A percentile compares a stretch with the other conserved stretches of the same genome.
Conservation (phyloP, 2,797 vertebrate species). For the Anabas testudineus region DNA sequence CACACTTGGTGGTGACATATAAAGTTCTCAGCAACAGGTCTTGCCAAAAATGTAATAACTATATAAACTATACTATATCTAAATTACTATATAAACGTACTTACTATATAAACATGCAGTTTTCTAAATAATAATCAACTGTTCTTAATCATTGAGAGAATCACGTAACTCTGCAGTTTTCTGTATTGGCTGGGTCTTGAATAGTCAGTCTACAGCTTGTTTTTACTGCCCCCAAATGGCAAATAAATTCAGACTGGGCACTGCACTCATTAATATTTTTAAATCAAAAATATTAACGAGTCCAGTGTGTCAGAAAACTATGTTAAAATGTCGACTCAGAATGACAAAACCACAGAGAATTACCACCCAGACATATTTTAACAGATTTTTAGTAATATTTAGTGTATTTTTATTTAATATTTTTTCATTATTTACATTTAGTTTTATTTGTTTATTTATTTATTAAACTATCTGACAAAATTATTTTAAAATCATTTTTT, state of each 20-base stretch:
- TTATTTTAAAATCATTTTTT: too few relatives aligned
- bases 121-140: too few relatives aligned
- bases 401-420: too few relatives aligned
- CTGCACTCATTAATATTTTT: background rate
- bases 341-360: too few relatives aligned
- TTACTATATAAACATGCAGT: background rate
- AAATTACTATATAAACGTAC: slow-evolving; percentile 11
- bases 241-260: background rate
- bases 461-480: too few relatives aligned
- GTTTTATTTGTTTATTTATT: too few relatives aligned
- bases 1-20: slow-evolving; percentile 34
- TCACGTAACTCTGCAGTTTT: background rate
- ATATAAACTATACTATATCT: slow-evolving; percentile 1
- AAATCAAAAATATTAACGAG: too few relatives aligned
- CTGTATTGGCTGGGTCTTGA: background rate
- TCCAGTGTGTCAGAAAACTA: background rate
- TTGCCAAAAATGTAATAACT: slow-evolving; percentile 23
- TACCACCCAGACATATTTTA: too few relatives aligned
- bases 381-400: too few relatives aligned
- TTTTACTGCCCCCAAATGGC: background rate
- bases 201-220: background rate
- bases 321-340: background rate
- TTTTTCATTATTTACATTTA: too few relatives aligned
- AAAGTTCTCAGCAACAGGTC: slow-evolving; percentile 26
- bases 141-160: background rate